Evolutionary conservation across 2,113 vertebrate species (phyloP), one percentile per base, ranked within the genome.

Genomic region (Mirounga angustirostris): DNA sequence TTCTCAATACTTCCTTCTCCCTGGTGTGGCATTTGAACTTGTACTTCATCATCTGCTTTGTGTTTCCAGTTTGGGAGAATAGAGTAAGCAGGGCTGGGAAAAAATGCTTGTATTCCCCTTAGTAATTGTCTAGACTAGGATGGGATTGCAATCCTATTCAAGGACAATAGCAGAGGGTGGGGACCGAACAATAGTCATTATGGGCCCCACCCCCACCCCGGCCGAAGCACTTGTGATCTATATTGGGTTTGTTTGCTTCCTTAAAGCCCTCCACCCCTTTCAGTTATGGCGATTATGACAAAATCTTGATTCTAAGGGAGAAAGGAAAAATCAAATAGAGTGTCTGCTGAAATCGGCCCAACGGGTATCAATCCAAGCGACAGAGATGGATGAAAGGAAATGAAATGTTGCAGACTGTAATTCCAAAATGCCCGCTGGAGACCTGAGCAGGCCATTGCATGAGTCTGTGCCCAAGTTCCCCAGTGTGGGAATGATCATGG

Each of bases 21-120:
- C 95, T 96, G 95, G 95, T 94, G 89, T 87, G 63, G 87, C 87
- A 96, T 74, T 94, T 96, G 97, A 97, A 92, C 95, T 89, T 84
- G 30, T 7, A 61, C 94, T 86, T 95, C 92, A 90, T 92, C 97
- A 95, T 97, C 97, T 98, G 98, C 96, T 98, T 98, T 97, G 97
- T 82, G 95, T 97, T 98, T 96, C 87, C 95, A 97, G 89, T 95
- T 95, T 88, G 90, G 52, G 90, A 96, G 96, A 96, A 91, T 0
- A 88, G 92, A 88, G n/a, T 4, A 56, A 95, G 80, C 54, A n/a
- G 87, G 86, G 74, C 83, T 98, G 87, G 74, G 95, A 73, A 96
- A 96, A 96, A 95, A 97, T 81, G 84, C 76, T 85, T 67, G 76
- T 33, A 61, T 26, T 96, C 63, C 69, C 89, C 59, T 95, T 79